These are phyloP conservation scores for Lasius platythorax DNA, from an alignment of 2,888 invertebrate genomes.

Conservation along the genomic window DNA sequence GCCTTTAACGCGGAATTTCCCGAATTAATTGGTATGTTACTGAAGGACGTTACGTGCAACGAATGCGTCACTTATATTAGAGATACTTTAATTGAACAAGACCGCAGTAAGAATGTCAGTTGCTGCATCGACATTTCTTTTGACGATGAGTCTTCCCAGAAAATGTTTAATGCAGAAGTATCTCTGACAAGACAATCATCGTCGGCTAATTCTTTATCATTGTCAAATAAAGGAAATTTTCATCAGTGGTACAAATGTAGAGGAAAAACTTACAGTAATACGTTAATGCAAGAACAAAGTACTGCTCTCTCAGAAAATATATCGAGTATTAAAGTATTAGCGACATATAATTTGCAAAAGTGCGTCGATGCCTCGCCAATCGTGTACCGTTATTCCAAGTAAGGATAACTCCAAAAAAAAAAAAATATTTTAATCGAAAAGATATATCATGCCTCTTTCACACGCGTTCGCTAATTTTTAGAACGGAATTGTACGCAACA, in stretches of 20 bases:
- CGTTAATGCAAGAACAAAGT: conserved; percentile 24
- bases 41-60: conserved; percentile 86
- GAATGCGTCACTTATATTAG: conserved; percentile 81
- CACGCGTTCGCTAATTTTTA: conserved; percentile 46
- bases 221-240: conserved; percentile 32
- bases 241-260: conserved; percentile 79
- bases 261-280: conserved; percentile 63
- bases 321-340: conserved; percentile 84
- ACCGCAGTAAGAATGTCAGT: neutral
- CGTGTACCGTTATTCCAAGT: conserved; percentile 86
- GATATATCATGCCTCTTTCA: neutral
- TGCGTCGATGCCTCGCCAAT: conserved; percentile 94
- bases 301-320: conserved; percentile 28
- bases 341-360: conserved; percentile 89
- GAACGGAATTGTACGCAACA: conserved; percentile 84
- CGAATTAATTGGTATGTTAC: conserved; percentile 87
- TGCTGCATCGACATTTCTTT: neutral
- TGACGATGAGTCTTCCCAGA: neutral
- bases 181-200: neutral
- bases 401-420: conserved; percentile 78
- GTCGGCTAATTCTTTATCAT: conserved; percentile 29
- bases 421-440: neutral
- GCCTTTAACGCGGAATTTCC: conserved; percentile 85
- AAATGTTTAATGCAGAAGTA: conserved; percentile 29
- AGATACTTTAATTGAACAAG: conserved; percentile 10